Base-by-base conservation (phyloP, 2,888 invertebrate genomes). In the Drosophila koepferae region DNA sequence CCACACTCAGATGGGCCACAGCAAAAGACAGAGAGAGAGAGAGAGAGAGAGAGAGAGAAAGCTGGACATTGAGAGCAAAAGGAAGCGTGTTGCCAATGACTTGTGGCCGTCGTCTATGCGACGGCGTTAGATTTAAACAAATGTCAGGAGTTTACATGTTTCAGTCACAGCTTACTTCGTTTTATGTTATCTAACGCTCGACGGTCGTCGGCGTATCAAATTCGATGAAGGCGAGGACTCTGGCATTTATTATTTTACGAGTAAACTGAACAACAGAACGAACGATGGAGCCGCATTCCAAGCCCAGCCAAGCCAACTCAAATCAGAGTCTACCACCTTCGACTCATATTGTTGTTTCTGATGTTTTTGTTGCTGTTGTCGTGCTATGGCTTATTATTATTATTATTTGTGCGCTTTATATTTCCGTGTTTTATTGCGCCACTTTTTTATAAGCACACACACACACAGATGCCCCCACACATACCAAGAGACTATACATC, bases 161-260 rank as follows among this genome's bases (percentile, higher is more conserved):
- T 74, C 71, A 74, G 60, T 80, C 68, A 64, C 68, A 81, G 83
- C 77, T 80, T 80, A 74, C 49, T 63, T 56, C 53, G 77, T 68
- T 78, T 82, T 82, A 78, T 66, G 77, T 80, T 80, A 73, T 63
- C 72, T 69, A 80, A 75, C 59, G 63, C 58, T 55, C 67, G 55
- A 31, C 43, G 65, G 56, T 60, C 72, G 60, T 56, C 65, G 59
- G 43, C 82, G 77, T 85, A 80, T 87, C 86, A 87, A 83, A 83
- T 87, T 88, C 87, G 76, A 78, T 74, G 74, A 77, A 77, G 74
- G 72, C 70, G 65, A 34, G 78, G 75, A 76, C 74, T 70, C 74
- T 74, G 83, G 78, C 85, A 88, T 87, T 86, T 88, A 87, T 88
- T 87, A 88, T 85, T 88, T 87, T 86, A 82, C 77, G 83, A 86